Percentiles rank a stretch among this genome's conserved stretches.
Conservation (phyloP, 1,140 invertebrate species). For the Dysdera silvatica region DNA sequence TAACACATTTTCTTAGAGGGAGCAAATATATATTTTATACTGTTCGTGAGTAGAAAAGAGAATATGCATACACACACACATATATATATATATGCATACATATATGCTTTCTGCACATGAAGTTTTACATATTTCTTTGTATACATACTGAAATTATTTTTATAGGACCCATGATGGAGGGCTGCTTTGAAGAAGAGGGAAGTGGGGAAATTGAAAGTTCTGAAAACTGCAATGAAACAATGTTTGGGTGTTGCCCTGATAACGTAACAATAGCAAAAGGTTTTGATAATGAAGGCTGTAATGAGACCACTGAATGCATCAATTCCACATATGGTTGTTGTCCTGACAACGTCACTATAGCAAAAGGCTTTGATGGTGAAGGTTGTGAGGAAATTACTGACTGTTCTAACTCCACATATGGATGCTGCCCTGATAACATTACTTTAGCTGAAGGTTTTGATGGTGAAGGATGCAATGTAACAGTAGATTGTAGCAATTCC, state of each 20-base stretch:
- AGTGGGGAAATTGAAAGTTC: slow-evolving; percentile 28
- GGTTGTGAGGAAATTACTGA: slow-evolving; percentile 66
- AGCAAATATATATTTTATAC: too few relatives aligned
- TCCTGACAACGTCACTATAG: slow-evolving; percentile 68
- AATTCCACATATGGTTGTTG: slow-evolving; percentile 61
- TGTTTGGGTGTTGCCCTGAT: slow-evolving; percentile 83
- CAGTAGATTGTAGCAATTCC: slow-evolving; percentile 62
- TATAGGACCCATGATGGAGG: background rate
- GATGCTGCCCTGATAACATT: slow-evolving; percentile 78
- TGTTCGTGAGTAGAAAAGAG: too few relatives aligned
- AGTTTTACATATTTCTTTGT: background rate
- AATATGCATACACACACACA: too few relatives aligned
- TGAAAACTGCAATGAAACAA: slow-evolving; percentile 58
- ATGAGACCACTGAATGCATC: slow-evolving; percentile 38
- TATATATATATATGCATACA: too few relatives aligned
- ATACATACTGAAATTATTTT: background rate
- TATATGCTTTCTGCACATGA: too few relatives aligned
- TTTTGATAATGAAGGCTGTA: slow-evolving; percentile 46
- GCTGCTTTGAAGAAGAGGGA: slow-evolving; percentile 1
- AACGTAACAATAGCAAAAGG: slow-evolving; percentile 57
- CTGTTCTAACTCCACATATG: slow-evolving; percentile 39
- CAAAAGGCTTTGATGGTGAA: slow-evolving; percentile 71
- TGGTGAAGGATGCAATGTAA: slow-evolving; percentile 67
- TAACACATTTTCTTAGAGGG: too few relatives aligned
- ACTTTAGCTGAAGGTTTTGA: slow-evolving; percentile 77